Evolutionary conservation across 1,140 invertebrate genomes (phyloP), one percentile per base, ranked within the genome.

Genomic region (Pogonognathellus flavescens): DNA sequence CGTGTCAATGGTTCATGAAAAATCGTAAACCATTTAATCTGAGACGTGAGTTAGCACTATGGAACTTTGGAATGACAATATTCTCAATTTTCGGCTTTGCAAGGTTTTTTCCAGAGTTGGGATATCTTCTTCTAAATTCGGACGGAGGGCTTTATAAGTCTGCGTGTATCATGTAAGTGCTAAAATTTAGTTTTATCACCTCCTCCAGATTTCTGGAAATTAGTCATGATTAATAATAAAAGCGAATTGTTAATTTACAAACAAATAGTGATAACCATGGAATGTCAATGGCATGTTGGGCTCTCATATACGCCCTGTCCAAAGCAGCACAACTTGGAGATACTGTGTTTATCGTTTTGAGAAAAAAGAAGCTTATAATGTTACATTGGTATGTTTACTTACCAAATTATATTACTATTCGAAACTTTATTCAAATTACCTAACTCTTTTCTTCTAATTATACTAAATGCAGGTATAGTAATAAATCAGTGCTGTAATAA

Each of bases 341-440:
- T 49, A 87, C 86, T 8, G n/a, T 83, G 9, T 87, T 87, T 50
- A 87, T 87, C 80, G 86, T 87, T 4, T 70, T 87, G 16, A 31
- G 86, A 41, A 84, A 87, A 80, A 82, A 84, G 66, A 84, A 84
- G 53, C 59, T 87, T 0, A 60, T 87, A 55, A 31, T 85, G n/a
- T n/a, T 87, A 31, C 86, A 87, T 49, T 87, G 86, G 86, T 87
- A 81, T 14, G 16, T 16, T 4, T 13, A n/a, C 80, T 57, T 20
- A 76, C 52, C 6, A 41, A 1, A 52, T 84, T 52, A 41, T 16
- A 16, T 66, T 22, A 11, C n/a, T n/a, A 41, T 41, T 41, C 31
- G 6, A 41, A 41, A 41, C 1, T 6, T 41, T n/a, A n/a, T 3
- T 41, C 31, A 41, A 41, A 41, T 41, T 41, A n/a, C n/a, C n/a